Percentiles rank a stretch among this genome's conserved stretches.
These are phyloP conservation scores for Strigamia maritima DNA, from an alignment of 2,888 invertebrate genomes.

Conservation along the genomic window DNA sequence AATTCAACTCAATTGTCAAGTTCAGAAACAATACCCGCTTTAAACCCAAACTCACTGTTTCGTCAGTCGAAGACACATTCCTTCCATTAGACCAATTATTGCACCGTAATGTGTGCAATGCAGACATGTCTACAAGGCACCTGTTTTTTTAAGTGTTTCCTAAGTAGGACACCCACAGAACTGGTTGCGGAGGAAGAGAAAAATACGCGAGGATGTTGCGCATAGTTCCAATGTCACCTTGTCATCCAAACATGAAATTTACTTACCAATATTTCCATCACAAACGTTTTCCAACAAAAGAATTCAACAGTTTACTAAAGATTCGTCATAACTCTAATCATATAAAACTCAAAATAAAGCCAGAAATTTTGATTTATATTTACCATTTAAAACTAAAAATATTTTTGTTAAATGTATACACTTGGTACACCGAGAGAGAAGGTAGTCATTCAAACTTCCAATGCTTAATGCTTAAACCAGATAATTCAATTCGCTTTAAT, in stretches of 20 bases:
- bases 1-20: too few species aligned
- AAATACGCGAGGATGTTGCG: conserved; percentile 12
- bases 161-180: not conserved
- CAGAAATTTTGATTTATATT: too few species aligned
- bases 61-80: not conserved
- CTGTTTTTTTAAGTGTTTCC: conserved; percentile 22
- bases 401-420: too few species aligned
- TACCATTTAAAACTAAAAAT: too few species aligned
- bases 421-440: not conserved
- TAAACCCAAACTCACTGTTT: not conserved
- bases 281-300: too few species aligned
- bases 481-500: not conserved
- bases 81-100: conserved; percentile 1
- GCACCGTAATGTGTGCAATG: not conserved
- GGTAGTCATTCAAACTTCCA: not conserved
- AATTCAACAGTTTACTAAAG: too few species aligned
- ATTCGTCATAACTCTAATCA: too few species aligned
- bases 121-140: conserved; percentile 20
- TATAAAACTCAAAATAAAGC: too few species aligned
- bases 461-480: not conserved
- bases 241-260: not conserved
- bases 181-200: conserved; percentile 12
- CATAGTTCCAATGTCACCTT: not conserved
- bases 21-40: not conserved
- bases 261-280: not conserved